These are phyloP conservation scores for Taxidea taxus DNA, from an alignment of 2,113 vertebrate species.

Conservation along the genomic window DNA sequence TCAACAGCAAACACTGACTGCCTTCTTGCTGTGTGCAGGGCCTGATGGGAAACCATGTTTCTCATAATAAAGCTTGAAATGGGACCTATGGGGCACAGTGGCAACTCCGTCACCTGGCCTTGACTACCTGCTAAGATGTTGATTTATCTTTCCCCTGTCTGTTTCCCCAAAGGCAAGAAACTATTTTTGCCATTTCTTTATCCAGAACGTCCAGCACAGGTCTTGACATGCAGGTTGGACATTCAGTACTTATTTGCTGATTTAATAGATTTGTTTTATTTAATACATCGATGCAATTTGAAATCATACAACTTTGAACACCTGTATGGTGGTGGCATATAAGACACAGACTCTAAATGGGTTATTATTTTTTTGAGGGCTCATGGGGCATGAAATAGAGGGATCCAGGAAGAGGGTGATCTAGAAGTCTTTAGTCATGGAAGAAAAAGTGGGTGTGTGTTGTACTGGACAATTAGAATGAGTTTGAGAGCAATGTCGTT, in stretches of 20 bases:
- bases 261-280: constrained; percentile 2
- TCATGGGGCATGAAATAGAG: not conserved
- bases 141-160: constrained; percentile 36
- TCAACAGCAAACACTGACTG: constrained; percentile 26
- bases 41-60: constrained; percentile 39
- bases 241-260: not conserved
- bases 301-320: not conserved
- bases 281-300: not conserved
- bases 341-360: not conserved
- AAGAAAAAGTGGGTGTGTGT: not conserved
- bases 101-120: constrained; percentile 19
- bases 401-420: not conserved
- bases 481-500: not conserved
- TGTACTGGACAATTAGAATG: not conserved
- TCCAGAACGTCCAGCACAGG: not conserved
- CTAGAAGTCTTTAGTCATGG: not conserved
- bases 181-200: constrained; percentile 12
- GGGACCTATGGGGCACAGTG: constrained; percentile 17
- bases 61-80: constrained; percentile 55
- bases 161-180: constrained; percentile 15
- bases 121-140: constrained; percentile 55
- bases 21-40: constrained; percentile 19
- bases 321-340: not conserved
- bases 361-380: not conserved
- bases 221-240: not conserved